phyloP scores from a whole-genome alignment of 1,140 invertebrate genomes.

The Drosophila insularis region DNA sequence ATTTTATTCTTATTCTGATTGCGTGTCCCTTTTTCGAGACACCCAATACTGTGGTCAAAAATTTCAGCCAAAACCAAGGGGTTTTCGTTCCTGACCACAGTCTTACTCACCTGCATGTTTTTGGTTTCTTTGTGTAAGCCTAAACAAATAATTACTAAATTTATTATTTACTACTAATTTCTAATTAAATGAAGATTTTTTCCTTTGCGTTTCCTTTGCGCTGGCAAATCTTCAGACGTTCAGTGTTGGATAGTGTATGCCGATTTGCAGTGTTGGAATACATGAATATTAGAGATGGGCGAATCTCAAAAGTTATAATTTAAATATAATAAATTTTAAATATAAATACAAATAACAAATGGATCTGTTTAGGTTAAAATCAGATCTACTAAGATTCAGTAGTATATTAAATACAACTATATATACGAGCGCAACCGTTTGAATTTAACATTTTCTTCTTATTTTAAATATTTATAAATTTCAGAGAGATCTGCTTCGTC shows the following conservation, averaged over 20 bases:
- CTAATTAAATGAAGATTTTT: slow-evolving; percentile 34
- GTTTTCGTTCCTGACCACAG: neutral
- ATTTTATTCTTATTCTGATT: slow-evolving; percentile 22
- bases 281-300: slow-evolving; percentile 10
- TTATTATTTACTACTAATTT: slow-evolving; percentile 11
- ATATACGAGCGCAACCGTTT: too few relatives aligned
- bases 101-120: slow-evolving; percentile 43
- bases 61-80: neutral
- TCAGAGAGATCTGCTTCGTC: too few relatives aligned
- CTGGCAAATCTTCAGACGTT: slow-evolving; percentile 33
- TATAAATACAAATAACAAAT: too few relatives aligned
- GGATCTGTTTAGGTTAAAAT: too few relatives aligned
- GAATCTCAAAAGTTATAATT: slow-evolving; percentile 14
- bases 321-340: too few relatives aligned
- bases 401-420: too few relatives aligned
- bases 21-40: slow-evolving; percentile 30
- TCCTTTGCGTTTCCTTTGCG: slow-evolving; percentile 25
- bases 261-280: neutral
- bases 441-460: too few relatives aligned
- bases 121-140: slow-evolving; percentile 5
- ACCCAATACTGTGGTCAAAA: neutral
- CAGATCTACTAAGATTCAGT: too few relatives aligned
- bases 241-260: slow-evolving; percentile 14
- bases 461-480: too few relatives aligned
- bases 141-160: slow-evolving; percentile 1